Percentiles rank a stretch among this genome's conserved stretches.
Conservation (phyloP, 2,888 invertebrate species). For the Plagodis pulveraria region DNA sequence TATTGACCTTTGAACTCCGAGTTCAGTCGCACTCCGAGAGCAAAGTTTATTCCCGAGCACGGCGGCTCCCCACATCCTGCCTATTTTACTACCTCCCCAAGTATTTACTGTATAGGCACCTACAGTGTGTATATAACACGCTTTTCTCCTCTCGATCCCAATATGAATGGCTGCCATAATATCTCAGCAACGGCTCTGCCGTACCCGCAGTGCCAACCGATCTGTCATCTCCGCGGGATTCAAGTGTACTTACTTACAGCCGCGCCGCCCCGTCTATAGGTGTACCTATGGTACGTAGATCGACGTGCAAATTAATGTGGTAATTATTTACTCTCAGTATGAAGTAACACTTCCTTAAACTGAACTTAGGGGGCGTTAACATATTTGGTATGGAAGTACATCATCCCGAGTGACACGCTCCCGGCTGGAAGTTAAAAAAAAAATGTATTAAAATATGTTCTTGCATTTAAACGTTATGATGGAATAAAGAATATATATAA, state of each 20-base stretch:
- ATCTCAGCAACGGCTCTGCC: slow-evolving; percentile 17
- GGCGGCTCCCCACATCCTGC: background rate
- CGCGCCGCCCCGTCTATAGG: slow-evolving; percentile 10
- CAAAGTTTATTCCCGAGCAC: background rate
- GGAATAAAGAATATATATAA: too few relatives aligned
- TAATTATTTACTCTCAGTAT: slow-evolving; percentile 7
- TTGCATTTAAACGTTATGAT: too few relatives aligned
- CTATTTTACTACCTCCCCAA: slow-evolving; percentile 1
- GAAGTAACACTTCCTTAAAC: too few relatives aligned
- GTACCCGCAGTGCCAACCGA: slow-evolving; percentile 32
- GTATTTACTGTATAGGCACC: background rate
- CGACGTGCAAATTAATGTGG: slow-evolving; percentile 2
- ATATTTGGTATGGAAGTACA: too few relatives aligned
- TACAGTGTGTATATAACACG: background rate
- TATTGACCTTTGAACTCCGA: too few relatives aligned
- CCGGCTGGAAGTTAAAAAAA: too few relatives aligned
- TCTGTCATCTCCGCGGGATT: slow-evolving; percentile 37
- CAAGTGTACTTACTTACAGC: slow-evolving; percentile 19
- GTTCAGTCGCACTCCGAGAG: too few relatives aligned
- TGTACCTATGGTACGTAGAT: background rate
- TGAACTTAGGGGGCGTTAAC: too few relatives aligned
- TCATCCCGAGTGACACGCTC: too few relatives aligned
- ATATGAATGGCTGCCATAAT: slow-evolving; percentile 17
- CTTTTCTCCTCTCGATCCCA: background rate
- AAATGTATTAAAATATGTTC: too few relatives aligned